Evolutionary conservation across 2,113 vertebrate species (phyloP), one percentile per base, ranked within the genome.

Genomic region (Leptobrachium leishanense): DNA sequence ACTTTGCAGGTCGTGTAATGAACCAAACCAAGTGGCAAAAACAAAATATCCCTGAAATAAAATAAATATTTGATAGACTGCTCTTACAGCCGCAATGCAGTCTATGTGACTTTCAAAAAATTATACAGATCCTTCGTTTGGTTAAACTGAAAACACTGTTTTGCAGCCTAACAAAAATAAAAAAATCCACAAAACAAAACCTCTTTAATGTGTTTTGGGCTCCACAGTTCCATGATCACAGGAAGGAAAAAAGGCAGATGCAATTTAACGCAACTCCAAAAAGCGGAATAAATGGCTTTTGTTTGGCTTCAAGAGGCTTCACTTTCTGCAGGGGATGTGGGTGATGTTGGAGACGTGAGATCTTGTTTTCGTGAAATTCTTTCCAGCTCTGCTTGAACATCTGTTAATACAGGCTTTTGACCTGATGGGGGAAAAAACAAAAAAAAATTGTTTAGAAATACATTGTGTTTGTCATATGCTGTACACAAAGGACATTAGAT

Each of bases 321-420:
- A 43, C 95, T 95, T 88, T 96, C 92, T 84, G 95, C 90, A 84
- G 96, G 92, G 87, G 94, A 93, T 31, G 94, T 89, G 81, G 94
- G 92, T 87, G 94, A 85, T 53, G 94, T 91, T 85, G 95, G 84
- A 86, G 95, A 94, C 69, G 93, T 94, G 62, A 92, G 90, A 84
- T 98, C 96, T 70, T 96, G 94, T 85, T 95, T 96, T 85, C 93
- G 95, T 89, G 97, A 94, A 85, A 99, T 98, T 90, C 96, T 96
- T 89, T 99, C 97, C 85, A 98, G 85, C 88, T 99, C 98, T 10
- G 96, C 98, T 74, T 99, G 98, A 88, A 99, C 96, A 15, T 99
- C 98, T 53, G 96, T 96, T 87, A 98, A 91, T 83, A 96, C 96
- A 85, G 97, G 91, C 84, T 98, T 99, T 65, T 97, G 98, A 87